Evolutionary conservation across 1,140 invertebrate species (phyloP), one percentile per base, ranked within the genome.

Genomic region (Leptinotarsa texana): DNA sequence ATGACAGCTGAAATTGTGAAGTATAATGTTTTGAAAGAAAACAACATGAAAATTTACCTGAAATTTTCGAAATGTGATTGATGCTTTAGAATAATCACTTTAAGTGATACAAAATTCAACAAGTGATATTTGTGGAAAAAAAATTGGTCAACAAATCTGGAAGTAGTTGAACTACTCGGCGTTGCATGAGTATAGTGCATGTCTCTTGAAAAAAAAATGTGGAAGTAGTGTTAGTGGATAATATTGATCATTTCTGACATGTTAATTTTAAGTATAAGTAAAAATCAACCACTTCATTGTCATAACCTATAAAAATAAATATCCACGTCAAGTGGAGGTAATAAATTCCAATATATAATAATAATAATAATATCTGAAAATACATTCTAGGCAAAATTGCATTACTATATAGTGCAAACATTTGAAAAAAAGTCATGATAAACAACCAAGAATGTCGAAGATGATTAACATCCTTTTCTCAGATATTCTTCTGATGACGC

Each of bases 31-130:
- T 18, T 42, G 27, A 47, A 42, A 47, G 27, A 18, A 33, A 42
- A n/a, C 3, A 68, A 68, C 42, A 47, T 27, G 65, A 49, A 49
- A 69, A 67, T 74, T 74, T 74, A 74, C 72, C 72, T 74, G 66
- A 77, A 74, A 74, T 69, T 72, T 72, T 69, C 61, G 70, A 72
- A 24, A 69, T 71, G 69, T 71, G 69, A 71, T 71, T 71, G 17
- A 57, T 61, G 69, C 69, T 71, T 71, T 71, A 71, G 49, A 62
- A 71, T 71, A 49, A 68, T 69, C 68, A 66, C 63, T 66, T 3
- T 13, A 66, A 66, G 63, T 66, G 63, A 66, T 66, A 66, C 15
- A 66, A 68, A 68, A 68, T 42, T n/a, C 42, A 15, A 17, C 22
- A 51, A 27, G 69, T 71, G 69, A 71, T 71, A 71, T 33, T 71